phyloP scores from a whole-genome alignment of 2,888 invertebrate genomes.

The Lysandra coridon region DNA sequence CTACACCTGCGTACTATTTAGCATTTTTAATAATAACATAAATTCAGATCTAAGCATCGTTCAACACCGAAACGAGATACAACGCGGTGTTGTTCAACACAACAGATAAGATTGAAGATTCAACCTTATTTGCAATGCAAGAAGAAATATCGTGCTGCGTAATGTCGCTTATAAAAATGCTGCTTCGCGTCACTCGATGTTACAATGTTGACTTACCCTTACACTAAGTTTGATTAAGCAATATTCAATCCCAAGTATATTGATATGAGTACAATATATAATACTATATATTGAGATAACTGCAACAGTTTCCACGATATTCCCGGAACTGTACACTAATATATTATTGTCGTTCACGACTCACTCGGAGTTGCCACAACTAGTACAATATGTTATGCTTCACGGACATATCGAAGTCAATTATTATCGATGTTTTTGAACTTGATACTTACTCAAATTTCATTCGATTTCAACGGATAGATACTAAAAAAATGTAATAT shows the following conservation, averaged over 20 bases:
- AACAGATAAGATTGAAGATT: too few species aligned
- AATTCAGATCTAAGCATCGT: neutral
- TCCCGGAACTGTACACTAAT: neutral
- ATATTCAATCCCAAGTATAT: too few species aligned
- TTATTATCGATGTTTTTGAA: neutral
- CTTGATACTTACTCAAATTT: neutral
- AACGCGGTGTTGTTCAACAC: too few species aligned
- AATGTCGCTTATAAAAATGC: too few species aligned
- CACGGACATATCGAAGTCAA: neutral
- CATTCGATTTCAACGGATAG: neutral
- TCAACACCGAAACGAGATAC: too few species aligned
- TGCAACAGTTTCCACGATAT: neutral
- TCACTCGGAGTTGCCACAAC: neutral
- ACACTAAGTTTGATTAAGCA: too few species aligned
- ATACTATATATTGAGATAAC: neutral
- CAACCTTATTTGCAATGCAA: too few species aligned
- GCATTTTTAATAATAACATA: neutral
- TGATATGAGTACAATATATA: neutral
- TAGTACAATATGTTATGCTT: neutral
- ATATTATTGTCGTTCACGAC: neutral
- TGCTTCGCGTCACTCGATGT: too few species aligned
- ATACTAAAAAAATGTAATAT: neutral
- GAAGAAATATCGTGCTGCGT: too few species aligned
- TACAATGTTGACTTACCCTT: too few species aligned
- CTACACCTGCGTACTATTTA: neutral